Evolutionary conservation across 2,888 invertebrate species (phyloP).

Genomic region (Adelphocoris suturalis): DNA sequence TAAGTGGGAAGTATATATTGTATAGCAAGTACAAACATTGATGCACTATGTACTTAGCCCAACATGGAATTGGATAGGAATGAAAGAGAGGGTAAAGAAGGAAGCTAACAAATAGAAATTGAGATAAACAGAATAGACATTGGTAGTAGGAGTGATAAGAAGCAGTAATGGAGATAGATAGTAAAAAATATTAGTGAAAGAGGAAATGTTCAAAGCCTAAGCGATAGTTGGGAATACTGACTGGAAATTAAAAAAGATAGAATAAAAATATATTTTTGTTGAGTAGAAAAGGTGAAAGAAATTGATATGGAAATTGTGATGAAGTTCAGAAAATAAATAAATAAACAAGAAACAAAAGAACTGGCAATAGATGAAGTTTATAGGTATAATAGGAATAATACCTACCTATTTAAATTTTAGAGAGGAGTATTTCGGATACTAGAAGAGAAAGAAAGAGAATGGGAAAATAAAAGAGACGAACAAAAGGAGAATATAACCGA

Average conservation of each 20-base stretch:
- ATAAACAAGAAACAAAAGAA: slow-evolving; percentile 16
- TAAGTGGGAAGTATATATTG: too few relatives aligned
- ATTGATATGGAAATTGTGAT: neutral
- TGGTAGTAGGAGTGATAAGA: neutral
- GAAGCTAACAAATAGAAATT: too few relatives aligned
- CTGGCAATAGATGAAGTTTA: slow-evolving; percentile 38
- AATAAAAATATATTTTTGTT: neutral
- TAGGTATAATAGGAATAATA: neutral
- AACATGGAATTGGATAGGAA: neutral
- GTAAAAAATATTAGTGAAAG: neutral
- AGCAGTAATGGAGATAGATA: neutral
- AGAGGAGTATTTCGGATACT: neutral
- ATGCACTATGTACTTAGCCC: too few relatives aligned
- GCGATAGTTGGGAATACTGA: neutral
- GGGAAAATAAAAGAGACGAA: slow-evolving; percentile 18
- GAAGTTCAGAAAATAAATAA: neutral
- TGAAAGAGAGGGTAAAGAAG: neutral
- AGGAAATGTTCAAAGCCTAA: neutral
- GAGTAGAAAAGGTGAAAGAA: neutral
- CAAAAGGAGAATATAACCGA: neutral
- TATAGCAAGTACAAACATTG: too few relatives aligned
- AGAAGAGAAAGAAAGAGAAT: slow-evolving; percentile 1
- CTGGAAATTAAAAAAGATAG: slow-evolving; percentile 1
- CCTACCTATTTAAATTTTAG: too few relatives aligned
- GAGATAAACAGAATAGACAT: neutral